Conservation (phyloP, 2,113 vertebrate genomes). For the Trichomycterus rosablanca region DNA sequence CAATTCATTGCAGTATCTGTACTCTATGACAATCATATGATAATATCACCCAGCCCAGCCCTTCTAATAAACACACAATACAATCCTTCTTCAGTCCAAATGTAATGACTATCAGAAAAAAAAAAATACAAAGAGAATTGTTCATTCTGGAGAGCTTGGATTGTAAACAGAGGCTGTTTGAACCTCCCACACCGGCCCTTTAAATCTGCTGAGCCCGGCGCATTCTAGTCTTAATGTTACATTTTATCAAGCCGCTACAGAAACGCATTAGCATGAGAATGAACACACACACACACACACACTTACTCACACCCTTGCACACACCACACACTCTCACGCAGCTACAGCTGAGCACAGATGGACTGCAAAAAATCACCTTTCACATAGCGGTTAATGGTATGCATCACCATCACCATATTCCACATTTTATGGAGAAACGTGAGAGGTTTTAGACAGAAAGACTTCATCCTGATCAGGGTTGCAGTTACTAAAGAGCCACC, state of each 20-base stretch:
- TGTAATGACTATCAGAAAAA: background rate
- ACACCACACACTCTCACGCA: background rate
- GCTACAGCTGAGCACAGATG: conserved; percentile 1
- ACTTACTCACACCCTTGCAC: conserved; percentile 12
- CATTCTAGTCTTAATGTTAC: conserved; percentile 33
- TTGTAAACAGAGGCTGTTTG: conserved; percentile 28
- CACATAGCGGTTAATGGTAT: no score
- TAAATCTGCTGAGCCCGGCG: conserved; percentile 40
- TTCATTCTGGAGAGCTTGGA: conserved; percentile 25
- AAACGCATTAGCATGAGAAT: conserved; percentile 1
- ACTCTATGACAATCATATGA: background rate
- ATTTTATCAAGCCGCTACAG: conserved; percentile 3
- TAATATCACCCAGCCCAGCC: background rate
- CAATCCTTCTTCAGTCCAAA: conserved; percentile 37
- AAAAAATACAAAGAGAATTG: conserved; percentile 23
- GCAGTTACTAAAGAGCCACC: no score
- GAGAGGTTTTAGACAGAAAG: no score
- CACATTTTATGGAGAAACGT: no score
- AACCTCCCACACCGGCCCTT: conserved; percentile 40
- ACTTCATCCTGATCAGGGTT: no score
- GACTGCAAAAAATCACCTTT: no score
- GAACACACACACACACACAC: background rate
- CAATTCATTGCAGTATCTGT: no score
- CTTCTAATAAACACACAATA: conserved; percentile 49
- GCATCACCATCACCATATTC: no score